Percentiles rank a stretch among this genome's conserved stretches.
Conservation (phyloP, 2,797 vertebrate species). For the Pipistrellus nathusii region DNA sequence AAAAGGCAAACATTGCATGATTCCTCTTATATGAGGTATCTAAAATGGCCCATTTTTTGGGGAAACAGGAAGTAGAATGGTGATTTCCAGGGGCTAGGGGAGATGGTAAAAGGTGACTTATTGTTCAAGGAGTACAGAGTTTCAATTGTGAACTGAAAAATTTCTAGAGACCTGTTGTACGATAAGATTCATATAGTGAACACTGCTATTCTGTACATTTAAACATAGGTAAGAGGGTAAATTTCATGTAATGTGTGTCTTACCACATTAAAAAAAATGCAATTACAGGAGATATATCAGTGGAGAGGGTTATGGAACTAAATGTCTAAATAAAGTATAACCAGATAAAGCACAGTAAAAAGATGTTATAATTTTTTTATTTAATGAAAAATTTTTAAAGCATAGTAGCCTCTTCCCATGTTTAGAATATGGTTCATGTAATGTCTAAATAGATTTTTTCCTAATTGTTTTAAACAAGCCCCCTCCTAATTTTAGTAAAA, state of each 20-base stretch:
- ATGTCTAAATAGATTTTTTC: neutral
- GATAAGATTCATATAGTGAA: neutral
- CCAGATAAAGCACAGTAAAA: neutral
- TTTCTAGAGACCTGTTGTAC: neutral
- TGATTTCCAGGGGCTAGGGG: neutral
- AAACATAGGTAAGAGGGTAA: neutral
- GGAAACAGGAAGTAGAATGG: neutral
- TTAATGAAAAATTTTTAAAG: conserved; percentile 25
- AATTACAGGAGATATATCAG: neutral
- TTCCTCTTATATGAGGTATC: neutral
- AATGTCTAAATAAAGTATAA: neutral
- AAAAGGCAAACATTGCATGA: neutral
- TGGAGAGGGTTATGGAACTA: neutral
- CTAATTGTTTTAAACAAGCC: neutral
- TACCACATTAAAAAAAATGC: neutral
- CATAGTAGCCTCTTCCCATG: neutral
- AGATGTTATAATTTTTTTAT: neutral
- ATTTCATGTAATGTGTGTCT: neutral
- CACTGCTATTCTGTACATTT: neutral
- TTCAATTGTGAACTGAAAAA: neutral
- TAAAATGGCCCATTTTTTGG: neutral
- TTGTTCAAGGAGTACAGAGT: neutral
- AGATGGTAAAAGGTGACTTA: neutral
- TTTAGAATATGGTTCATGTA: neutral
- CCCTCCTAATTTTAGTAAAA: neutral